A percentile compares a stretch with the other conserved stretches of the same genome.
Conservation (phyloP, 2,888 invertebrate genomes). For the Strigamia transsilvanica region DNA sequence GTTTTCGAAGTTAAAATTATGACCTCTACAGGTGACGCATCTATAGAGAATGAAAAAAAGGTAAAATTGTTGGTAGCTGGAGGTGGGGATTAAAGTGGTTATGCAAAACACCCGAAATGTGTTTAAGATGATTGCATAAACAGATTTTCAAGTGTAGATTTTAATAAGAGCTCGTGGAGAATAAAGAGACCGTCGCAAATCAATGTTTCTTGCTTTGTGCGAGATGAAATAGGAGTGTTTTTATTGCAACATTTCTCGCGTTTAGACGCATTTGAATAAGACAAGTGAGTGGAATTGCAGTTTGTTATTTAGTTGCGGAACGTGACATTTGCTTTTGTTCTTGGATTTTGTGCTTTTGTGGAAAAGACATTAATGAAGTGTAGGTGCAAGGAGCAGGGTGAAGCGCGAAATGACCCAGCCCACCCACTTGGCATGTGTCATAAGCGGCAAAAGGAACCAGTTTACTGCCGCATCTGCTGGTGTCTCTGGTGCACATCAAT, state of each 20-base stretch:
- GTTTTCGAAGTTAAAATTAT: not conserved
- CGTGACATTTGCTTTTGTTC: constrained; percentile 20
- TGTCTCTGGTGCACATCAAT: constrained; percentile 20
- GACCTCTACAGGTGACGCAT: constrained; percentile 14
- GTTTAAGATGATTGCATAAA: constrained; percentile 10
- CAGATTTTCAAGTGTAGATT: not conserved
- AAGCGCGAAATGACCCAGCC: constrained; percentile 20
- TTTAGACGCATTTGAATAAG: not conserved
- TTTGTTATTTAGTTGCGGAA: constrained; percentile 4
- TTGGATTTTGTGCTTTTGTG: constrained; percentile 11
- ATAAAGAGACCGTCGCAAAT: constrained; percentile 10
- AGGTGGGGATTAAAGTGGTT: not conserved
- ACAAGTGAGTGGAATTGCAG: constrained; percentile 6
- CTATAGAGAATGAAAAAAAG: not conserved
- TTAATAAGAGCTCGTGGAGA: not conserved
- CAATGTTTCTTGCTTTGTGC: not conserved
- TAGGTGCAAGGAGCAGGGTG: constrained; percentile 3
- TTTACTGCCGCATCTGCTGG: constrained; percentile 20
- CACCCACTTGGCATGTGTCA: constrained; percentile 20
- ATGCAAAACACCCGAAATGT: not conserved
- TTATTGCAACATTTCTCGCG: no score
- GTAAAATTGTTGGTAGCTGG: not conserved
- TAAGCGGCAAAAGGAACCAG: constrained; percentile 6
- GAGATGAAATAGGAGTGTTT: not conserved
- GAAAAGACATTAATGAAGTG: constrained; percentile 17